Evolutionary conservation across 1,140 invertebrate species (phyloP), one percentile per base, ranked within the genome.

Genomic region (Hyles vespertilio): DNA sequence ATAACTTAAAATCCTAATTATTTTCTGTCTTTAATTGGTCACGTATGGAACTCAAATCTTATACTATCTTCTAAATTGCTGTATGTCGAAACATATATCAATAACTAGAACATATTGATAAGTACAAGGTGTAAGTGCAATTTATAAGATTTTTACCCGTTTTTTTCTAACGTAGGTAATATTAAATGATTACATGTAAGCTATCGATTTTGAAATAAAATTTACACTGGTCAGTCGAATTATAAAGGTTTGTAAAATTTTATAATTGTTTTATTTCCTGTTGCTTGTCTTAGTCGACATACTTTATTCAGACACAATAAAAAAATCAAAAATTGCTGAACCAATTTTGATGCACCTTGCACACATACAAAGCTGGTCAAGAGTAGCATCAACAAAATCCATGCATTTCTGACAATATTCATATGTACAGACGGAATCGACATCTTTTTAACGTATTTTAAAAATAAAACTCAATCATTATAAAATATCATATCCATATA

Each of bases 401-500:
- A 22, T 22, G 22, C 22, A 22, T 22, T 22, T 22, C 22, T 22
- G 2, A 22, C 22, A 22, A 22, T 22, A 22, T 22, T 22, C 22
- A 22, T 22, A 22, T 2, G 22, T 22, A 22, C 22, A 22, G 22
- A 22, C 22, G 22, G 22, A 22, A 22, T 22, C 6, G 7, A 46
- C 44, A 46, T 11, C 11, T 3, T 10, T 10, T 10, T 46, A 7
- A 46, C 3, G 44, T 8, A 7, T 3, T 50, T 50, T 12, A 50
- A 8, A 34, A 51, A 51, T 51, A 36, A 52, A 36, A 52, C 10
- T 36, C 34, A 34, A 40, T 11, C n/a, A n/a, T 8, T 12, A n/a
- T 54, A 44, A 44, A 44, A 53, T 44, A 54, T 44, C 22, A 48
- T 22, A 48, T 48, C 47, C 12, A 48, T 48, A 48, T 85, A 83